A percentile compares a stretch with the other conserved stretches of the same genome.
Conservation (phyloP, 2,888 invertebrate genomes). For the Chaetoderma sp. region DNA sequence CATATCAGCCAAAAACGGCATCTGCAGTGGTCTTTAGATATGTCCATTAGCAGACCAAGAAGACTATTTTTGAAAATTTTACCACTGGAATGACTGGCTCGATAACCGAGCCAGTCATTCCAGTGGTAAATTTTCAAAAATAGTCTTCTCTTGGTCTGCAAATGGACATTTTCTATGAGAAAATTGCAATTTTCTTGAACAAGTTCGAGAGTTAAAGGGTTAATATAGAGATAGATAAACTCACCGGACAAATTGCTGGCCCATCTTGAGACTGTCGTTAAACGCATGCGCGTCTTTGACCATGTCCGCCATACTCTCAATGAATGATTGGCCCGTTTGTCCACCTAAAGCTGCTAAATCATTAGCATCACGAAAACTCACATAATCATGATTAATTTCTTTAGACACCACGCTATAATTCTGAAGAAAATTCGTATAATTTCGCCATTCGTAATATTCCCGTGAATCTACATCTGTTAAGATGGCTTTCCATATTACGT, state of each 20-base stretch:
- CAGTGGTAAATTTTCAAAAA: no score
- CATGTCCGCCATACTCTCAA: slow-evolving; percentile 36
- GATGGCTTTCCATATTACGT: slow-evolving; percentile 43
- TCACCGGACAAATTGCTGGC: slow-evolving; percentile 44
- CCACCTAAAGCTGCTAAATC: slow-evolving; percentile 42
- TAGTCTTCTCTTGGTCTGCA: no score
- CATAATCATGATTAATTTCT: slow-evolving; percentile 21
- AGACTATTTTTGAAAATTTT: no score
- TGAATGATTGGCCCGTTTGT: slow-evolving; percentile 42
- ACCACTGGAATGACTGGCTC: no score
- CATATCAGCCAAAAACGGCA: no score
- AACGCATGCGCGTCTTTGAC: slow-evolving; percentile 36
- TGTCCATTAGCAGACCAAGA: no score
- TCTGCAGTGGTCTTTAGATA: no score
- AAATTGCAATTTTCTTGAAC: no score
- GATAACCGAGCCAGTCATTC: no score
- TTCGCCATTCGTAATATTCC: slow-evolving; percentile 44
- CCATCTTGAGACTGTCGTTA: slow-evolving; percentile 38
- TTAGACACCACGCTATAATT: slow-evolving; percentile 31
- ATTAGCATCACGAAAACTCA: slow-evolving; percentile 21
- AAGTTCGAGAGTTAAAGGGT: no score
- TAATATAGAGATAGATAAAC: no score
- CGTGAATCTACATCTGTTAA: slow-evolving; percentile 45
- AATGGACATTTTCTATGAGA: no score
- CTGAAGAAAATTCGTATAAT: slow-evolving; percentile 36